Base-by-base conservation (phyloP, 2,888 invertebrate genomes). In the Sminthurides aquaticus region DNA sequence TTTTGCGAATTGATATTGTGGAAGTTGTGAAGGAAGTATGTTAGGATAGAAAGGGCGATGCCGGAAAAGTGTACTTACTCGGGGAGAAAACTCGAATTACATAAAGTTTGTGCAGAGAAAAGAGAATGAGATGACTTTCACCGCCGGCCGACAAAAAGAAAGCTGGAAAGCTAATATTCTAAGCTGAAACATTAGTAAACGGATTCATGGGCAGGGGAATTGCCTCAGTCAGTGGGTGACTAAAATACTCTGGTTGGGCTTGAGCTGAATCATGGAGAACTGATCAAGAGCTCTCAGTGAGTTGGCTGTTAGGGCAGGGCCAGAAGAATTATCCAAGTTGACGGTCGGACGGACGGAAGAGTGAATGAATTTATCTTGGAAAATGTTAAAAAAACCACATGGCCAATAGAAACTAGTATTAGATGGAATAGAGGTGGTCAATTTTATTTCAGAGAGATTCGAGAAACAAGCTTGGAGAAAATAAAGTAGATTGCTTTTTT, bases 1-100 rank as follows among this genome's bases (percentile, higher is more conserved):
- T 72, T 72, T 72, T 70, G 70, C 72, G 69, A 70, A 72, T 72
- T 72, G 72, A 69, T 70, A 67, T 66, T 71, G 67, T 68, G 65
- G 64, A 66, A 63, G 65, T 67, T 69, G 66, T 69, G 65, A 66
- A 67, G 62, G 43, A 34, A 34, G 8, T 15, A 34, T 15, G 43
- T 5, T 34, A 15, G 43, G 8, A 11, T 5, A 34, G 43, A 11
- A 34, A 34, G 15, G n/a, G n/a, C n/a, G n/a, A 34, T 15, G 5
- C 43, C 15, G 43, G 43, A 34, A 5, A 15, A 5, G 15, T 34
- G 43, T 11, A 34, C 43, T n/a, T n/a, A n/a, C n/a, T n/a, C n/a
- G n/a, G 43, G 15, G 43, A 11, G 43, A 34, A 34, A 34, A 34
- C 43, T 34, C 8, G 43, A 34, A 34, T n/a, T n/a, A n/a, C n/a